These are phyloP conservation scores for Chelmon rostratus DNA, from an alignment of 2,797 vertebrate species.

Conservation along the genomic window DNA sequence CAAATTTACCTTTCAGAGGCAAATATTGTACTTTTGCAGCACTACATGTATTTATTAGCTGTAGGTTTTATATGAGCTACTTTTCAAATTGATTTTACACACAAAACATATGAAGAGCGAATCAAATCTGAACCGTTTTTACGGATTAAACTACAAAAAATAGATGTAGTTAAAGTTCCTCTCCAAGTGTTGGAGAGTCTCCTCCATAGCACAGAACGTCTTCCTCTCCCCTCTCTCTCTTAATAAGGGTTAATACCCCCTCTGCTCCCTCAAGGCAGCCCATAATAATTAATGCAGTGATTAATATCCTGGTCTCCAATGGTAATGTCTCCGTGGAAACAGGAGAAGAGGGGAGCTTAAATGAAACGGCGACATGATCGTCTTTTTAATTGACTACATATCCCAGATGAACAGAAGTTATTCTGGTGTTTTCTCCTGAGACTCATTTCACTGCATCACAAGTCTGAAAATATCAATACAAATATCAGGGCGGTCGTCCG, in stretches of 20 bases:
- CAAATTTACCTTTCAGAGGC: too few species aligned
- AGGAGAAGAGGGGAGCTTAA: conserved; percentile 59
- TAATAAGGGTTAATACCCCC: conserved; percentile 79
- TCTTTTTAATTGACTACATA: conserved; percentile 71
- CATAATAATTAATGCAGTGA: conserved; percentile 81
- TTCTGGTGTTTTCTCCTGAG: conserved; percentile 18
- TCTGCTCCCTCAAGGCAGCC: conserved; percentile 72
- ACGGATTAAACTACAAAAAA: too few species aligned
- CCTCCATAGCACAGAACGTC: not conserved
- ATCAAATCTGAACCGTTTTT: not conserved
- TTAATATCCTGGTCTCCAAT: conserved; percentile 75
- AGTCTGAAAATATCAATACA: conserved; percentile 17
- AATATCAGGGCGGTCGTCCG: not conserved
- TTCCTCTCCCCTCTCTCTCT: conserved; percentile 36
- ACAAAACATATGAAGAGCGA: not conserved
- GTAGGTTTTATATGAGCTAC: too few species aligned
- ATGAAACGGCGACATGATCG: conserved; percentile 66
- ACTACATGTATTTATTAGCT: too few species aligned
- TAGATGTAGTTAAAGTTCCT: too few species aligned
- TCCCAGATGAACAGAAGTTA: conserved; percentile 45
- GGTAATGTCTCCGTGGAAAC: conserved; percentile 76
- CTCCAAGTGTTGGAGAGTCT: too few species aligned
- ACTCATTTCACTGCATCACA: conserved; percentile 8
- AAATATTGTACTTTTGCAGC: too few species aligned
- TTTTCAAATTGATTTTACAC: not conserved